phyloP scores from a whole-genome alignment of 2,797 vertebrate species.

The Erithacus rubecula region DNA sequence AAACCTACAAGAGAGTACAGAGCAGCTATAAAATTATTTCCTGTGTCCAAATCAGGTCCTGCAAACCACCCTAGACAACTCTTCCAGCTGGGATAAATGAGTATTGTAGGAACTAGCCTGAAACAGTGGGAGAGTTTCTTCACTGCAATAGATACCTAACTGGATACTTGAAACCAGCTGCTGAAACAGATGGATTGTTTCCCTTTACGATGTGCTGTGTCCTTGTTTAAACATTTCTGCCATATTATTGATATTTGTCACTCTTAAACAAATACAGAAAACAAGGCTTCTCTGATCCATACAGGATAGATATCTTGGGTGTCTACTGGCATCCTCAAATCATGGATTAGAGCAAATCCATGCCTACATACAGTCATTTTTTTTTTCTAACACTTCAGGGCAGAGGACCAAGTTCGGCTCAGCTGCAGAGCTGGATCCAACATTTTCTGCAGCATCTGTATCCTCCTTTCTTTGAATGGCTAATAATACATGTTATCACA shows the following conservation, averaged over 20 bases:
- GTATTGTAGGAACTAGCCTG: not conserved
- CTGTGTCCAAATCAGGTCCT: not conserved
- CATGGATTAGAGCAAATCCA: conserved; percentile 8
- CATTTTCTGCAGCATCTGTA: conserved; percentile 55
- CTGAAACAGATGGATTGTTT: conserved; percentile 19
- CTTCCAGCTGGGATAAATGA: not conserved
- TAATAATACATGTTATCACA: conserved; percentile 38
- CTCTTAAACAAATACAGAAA: conserved; percentile 13
- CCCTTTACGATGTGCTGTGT: not conserved
- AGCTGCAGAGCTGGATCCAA: conserved; percentile 48
- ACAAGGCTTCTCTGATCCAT: not conserved
- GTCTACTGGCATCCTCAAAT: not conserved
- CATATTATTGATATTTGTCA: conserved; percentile 23
- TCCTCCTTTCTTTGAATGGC: conserved; percentile 20
- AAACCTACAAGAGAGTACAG: not conserved
- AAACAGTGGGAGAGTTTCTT: not conserved
- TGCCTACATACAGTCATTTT: conserved; percentile 6
- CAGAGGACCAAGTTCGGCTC: conserved; percentile 45
- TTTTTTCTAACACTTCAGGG: conserved; percentile 59
- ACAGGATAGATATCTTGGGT: not conserved
- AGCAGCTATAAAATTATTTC: not conserved
- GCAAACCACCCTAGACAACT: not conserved
- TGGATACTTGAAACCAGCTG: conserved; percentile 16
- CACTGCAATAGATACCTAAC: not conserved
- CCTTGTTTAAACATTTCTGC: conserved; percentile 38